Conservation (phyloP, 2,888 invertebrate genomes). For the Saturnia japonica region DNA sequence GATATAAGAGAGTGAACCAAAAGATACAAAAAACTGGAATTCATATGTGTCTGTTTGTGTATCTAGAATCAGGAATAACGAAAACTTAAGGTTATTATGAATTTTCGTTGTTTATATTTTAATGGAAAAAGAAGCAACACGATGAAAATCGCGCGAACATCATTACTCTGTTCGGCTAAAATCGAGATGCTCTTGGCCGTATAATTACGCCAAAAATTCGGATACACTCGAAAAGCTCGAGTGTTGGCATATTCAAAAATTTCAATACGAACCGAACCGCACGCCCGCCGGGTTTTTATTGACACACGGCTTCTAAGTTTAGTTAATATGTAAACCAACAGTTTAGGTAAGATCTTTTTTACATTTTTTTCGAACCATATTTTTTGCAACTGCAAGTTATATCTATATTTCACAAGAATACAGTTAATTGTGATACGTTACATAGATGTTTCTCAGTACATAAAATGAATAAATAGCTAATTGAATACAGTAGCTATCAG, state of each 20-base stretch:
- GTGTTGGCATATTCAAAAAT: constrained; percentile 77
- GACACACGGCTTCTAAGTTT: constrained; percentile 37
- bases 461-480: not conserved
- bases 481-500: not conserved
- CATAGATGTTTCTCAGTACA: too few species aligned
- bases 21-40: too few species aligned
- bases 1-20: too few species aligned
- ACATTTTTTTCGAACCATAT: not conserved
- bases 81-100: not conserved
- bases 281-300: constrained; percentile 48
- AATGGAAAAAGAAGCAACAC: constrained; percentile 6
- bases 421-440: too few species aligned
- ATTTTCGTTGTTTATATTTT: not conserved
- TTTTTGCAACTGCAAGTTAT: not conserved
- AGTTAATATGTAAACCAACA: not conserved
- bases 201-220: constrained; percentile 74
- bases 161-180: constrained; percentile 47
- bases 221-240: constrained; percentile 70
- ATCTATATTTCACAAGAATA: not conserved
- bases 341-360: not conserved
- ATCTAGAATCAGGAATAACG: not conserved
- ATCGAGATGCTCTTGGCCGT: constrained; percentile 51
- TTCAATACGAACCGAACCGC: constrained; percentile 70
- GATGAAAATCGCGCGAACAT: constrained; percentile 31
- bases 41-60: too few species aligned